phyloP scores from a whole-genome alignment of 2,113 vertebrate genomes.

The Anseranas semipalmata region DNA sequence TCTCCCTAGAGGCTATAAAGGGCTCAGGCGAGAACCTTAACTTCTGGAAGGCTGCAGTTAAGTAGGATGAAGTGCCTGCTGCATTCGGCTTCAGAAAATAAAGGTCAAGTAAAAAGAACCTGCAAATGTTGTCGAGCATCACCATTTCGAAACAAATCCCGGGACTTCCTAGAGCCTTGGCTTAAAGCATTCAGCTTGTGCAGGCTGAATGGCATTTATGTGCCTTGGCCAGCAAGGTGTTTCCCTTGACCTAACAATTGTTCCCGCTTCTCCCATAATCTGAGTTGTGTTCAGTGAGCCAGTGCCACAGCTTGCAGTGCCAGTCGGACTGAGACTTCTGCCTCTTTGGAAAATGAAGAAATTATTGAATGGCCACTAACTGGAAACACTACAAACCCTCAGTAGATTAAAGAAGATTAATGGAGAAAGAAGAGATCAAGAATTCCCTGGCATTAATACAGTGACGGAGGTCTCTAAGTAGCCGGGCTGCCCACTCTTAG shows the following conservation, averaged over 20 bases:
- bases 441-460: neutral
- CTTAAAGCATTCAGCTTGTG: no score
- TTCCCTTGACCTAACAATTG: neutral
- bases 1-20: neutral
- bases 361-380: neutral
- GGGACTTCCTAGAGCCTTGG: neutral
- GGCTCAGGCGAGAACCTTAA: neutral
- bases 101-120: slow-evolving; percentile 20
- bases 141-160: neutral
- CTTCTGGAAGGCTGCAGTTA: neutral
- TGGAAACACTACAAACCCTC: neutral
- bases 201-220: neutral
- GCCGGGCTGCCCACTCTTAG: neutral
- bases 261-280: neutral
- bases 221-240: neutral
- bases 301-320: neutral
- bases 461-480: neutral
- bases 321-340: neutral
- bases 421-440: neutral
- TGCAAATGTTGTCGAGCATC: neutral
- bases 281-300: neutral
- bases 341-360: neutral
- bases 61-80: slow-evolving; percentile 10
- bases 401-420: slow-evolving; percentile 7
- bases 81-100: neutral